Base-by-base conservation (phyloP, 2,888 invertebrate species). In the Phaedon cochleariae region DNA sequence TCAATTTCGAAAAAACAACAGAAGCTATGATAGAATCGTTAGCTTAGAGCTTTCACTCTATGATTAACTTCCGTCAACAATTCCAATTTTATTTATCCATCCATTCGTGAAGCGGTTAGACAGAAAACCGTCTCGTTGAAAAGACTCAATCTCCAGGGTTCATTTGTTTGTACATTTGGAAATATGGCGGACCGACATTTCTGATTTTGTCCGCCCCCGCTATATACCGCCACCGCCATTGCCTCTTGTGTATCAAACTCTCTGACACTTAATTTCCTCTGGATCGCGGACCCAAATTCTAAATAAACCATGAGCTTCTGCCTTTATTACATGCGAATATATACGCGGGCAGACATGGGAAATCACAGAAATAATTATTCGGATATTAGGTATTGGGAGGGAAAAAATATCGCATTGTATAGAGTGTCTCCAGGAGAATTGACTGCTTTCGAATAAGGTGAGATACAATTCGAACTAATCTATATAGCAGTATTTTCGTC, bases 241-340 rank as follows among this genome's bases (percentile, higher is more conserved):
- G 48, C 21, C 45, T 57, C 45, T 45, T 45, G 41, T 45, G 57
- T 57, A 57, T 57, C 57, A 57, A 79, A 79, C 74, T 71, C 72
- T 74, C 76, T 77, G 77, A 77, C 77, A 77, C 77, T 79, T 77
- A 77, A 77, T 77, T 77, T 77, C 78, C 78, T 79, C 74, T 77
- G 67, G 64, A 66, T 62, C 62, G 73, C 72, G 72, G 12, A 73
- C 69, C 76, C 74, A 74, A 76, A 77, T 77, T 76, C 74, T 74
- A 74, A 77, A 79, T 77, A 76, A 78, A 71, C 76, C 73, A 75
- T 73, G 72, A 73, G 76, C 66, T 60, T 26, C 57, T 41, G 17
- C 31, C 10, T 31, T 18, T 62, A 61, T 62, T 59, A 48, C 48
- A 59, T 51, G 49, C 59, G 59, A 59, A 59, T 41, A 15, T 4